Percentiles rank a stretch among this genome's conserved stretches.
Conservation (phyloP, 2,888 invertebrate species). For the Fragum sueziense region DNA sequence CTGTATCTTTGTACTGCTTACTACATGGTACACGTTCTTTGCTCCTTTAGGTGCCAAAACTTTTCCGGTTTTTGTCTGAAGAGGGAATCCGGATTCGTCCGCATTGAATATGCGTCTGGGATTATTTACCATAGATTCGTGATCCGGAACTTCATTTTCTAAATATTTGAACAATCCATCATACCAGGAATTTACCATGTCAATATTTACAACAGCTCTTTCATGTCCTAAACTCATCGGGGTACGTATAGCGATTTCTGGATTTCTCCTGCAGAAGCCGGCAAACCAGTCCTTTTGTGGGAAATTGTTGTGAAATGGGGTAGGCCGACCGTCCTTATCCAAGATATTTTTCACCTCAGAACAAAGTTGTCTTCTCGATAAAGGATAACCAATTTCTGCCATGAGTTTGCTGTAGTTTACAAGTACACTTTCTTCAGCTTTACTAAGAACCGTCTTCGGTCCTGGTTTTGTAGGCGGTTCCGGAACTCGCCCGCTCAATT, state of each 20-base stretch:
- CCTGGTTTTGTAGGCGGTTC: conserved; percentile 2
- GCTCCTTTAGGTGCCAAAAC: conserved; percentile 26
- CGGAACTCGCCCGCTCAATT: conserved; percentile 17
- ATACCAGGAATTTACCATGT: conserved; percentile 7
- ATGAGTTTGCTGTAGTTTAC: conserved; percentile 2
- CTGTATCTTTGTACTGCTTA: conserved; percentile 30
- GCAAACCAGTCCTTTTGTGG: conserved; percentile 2
- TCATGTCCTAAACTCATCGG: conserved; percentile 18
- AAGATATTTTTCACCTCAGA: conserved; percentile 9
- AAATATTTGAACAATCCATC: background rate
- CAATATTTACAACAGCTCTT: conserved; percentile 7
- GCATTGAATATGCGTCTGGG: conserved; percentile 31
- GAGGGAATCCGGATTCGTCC: conserved; percentile 31
- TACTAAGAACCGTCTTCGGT: conserved; percentile 8
- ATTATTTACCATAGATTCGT: conserved; percentile 18
- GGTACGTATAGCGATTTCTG: background rate
- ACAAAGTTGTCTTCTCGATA: conserved; percentile 8
- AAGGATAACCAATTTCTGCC: conserved; percentile 18
- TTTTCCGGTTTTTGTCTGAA: background rate
- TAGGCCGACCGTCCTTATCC: background rate
- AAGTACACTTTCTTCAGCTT: background rate
- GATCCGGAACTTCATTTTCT: conserved; percentile 18
- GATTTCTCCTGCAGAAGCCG: background rate
- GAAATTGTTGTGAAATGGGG: conserved; percentile 2
- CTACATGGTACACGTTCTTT: conserved; percentile 30